These are phyloP conservation scores for Cranoglanis bouderius DNA, from an alignment of 2,113 vertebrate species.

Conservation along the genomic window DNA sequence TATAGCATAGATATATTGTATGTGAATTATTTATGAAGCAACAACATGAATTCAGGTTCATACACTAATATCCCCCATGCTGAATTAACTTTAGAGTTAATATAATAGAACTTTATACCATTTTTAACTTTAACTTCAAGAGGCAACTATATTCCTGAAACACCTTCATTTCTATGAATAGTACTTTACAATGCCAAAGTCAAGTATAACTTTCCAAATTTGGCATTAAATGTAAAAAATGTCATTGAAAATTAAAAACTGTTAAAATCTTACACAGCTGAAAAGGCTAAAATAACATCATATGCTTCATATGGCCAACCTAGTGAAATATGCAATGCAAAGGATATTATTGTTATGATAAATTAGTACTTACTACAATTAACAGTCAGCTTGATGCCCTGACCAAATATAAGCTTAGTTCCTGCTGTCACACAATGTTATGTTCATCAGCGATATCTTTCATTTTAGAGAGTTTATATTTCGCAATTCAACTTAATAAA, in stretches of 20 bases:
- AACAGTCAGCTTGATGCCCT: constrained; percentile 32
- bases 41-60: not conserved
- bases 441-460: not conserved
- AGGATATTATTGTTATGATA: not conserved
- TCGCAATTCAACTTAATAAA: not conserved
- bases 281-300: not conserved
- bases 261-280: not conserved
- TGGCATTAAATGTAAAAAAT: not conserved
- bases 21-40: not conserved
- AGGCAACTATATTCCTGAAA: not conserved
- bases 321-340: not conserved
- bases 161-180: not conserved
- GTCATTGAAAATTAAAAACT: not conserved
- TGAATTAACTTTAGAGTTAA: not conserved
- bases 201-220: not conserved
- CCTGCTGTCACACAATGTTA: constrained; percentile 16
- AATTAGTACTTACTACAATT: constrained; percentile 51
- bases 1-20: not conserved
- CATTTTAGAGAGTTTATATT: not conserved
- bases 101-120: not conserved
- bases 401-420: constrained; percentile 52
- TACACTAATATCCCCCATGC: not conserved
- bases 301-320: not conserved
- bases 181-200: not conserved
- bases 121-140: not conserved